Base-by-base conservation (phyloP, 2,113 vertebrate genomes). In the Nansenia antarctica region DNA sequence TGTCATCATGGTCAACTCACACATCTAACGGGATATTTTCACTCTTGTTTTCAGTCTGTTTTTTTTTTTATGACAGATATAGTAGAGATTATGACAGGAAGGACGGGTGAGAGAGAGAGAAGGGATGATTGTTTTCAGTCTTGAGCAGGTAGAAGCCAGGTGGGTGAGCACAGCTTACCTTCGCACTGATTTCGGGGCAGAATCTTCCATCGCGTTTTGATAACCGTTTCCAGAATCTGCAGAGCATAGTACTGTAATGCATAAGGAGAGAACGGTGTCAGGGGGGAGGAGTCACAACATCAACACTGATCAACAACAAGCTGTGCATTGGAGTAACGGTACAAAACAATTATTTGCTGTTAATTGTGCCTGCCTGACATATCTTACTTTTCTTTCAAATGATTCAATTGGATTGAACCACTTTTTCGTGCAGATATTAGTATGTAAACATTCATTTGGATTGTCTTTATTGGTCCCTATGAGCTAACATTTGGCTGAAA, bases 151-250 rank as follows among this genome's bases (percentile, higher is more conserved):
- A n/a, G n/a, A n/a, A n/a, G n/a, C n/a, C n/a, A n/a, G 3, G 14
- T 8, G 47, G 18, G 12, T n/a, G 20, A 53, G 15, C 29, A 5
- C 12, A 57, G 35, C 87, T 86, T 97, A 98, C 98, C 98, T 98
- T 99, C 97, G 84, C 97, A 99, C 52, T 99, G 98, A 93, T 96
- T 97, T 91, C 98, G 93, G 64, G 98, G 98, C 67, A 99, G 95
- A 86, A 99, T 99, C 94, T 99, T 99, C 97, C 97, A 99, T 92
- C 98, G 95, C 88, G 97, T 98, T 96, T 99, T 99, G 92, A 99
- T 99, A 93, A 99, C 98, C 53, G 96, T 99, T 95, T 99, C 98
- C 94, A 99, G 94, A 92, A 99, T 99, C 91, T 99, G 98, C 87
- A 99, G 96, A 82, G 97, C 97, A 93, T 99, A 99, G 94, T 99